Conservation (phyloP, 2,113 vertebrate genomes). For the Hoplias malabaricus region DNA sequence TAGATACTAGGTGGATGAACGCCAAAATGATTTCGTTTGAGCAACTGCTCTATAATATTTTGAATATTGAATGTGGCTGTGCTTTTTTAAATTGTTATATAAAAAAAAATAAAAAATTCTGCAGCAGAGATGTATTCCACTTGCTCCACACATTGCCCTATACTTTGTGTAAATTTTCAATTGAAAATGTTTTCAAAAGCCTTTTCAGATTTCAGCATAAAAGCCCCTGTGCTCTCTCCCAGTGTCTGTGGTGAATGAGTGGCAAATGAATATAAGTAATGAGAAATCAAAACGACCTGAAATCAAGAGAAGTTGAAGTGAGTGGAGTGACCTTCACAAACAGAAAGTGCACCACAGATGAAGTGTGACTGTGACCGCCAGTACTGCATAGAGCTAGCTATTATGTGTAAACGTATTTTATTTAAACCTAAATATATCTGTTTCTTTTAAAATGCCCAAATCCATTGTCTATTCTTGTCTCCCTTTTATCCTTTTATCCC, state of each 20-base stretch:
- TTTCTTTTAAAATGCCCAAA: not conserved
- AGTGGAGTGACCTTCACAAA: slow-evolving; percentile 35
- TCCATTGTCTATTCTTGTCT: not conserved
- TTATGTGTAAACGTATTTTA: not conserved
- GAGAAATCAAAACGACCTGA: slow-evolving; percentile 33
- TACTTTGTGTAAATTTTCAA: not conserved
- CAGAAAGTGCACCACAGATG: slow-evolving; percentile 33
- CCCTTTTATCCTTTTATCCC: not conserved
- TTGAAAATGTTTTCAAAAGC: not conserved
- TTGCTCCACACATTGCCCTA: not conserved
- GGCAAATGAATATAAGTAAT: slow-evolving; percentile 16
- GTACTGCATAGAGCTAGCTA: not conserved
- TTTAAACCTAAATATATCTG: too few relatives aligned
- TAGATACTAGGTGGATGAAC: too few relatives aligned
- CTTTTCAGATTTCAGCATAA: not conserved
- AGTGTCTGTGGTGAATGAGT: slow-evolving; percentile 9
- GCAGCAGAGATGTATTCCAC: not conserved
- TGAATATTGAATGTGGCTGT: too few relatives aligned
- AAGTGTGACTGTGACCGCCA: slow-evolving; percentile 10
- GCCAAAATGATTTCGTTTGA: too few relatives aligned
- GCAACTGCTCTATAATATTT: too few relatives aligned
- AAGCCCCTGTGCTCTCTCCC: not conserved
- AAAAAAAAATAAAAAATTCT: too few relatives aligned
- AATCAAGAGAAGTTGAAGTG: slow-evolving; percentile 16
- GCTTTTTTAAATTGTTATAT: too few relatives aligned